Conservation (phyloP, 2,888 invertebrate species). For the Drosophila anomelani region DNA sequence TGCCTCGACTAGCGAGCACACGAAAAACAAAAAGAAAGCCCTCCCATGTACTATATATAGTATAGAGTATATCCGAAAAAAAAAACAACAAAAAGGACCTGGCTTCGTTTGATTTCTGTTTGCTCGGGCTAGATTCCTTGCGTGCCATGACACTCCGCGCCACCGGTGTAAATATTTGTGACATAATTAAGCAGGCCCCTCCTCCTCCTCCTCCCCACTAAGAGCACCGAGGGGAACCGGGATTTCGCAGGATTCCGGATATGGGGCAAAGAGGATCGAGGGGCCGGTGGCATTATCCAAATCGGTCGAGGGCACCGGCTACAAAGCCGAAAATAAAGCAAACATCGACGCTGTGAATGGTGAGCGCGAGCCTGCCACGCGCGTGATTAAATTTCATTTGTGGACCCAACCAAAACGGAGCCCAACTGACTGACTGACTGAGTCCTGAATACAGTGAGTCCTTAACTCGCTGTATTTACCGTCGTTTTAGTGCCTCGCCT, state of each 20-base stretch:
- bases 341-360: conserved; percentile 54
- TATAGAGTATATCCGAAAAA: conserved; percentile 11
- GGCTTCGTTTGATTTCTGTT: conserved; percentile 64
- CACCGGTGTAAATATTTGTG: conserved; percentile 79
- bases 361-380: conserved; percentile 55
- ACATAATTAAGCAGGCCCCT: conserved; percentile 74
- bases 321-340: conserved; percentile 71
- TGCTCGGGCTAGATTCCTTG: conserved; percentile 66
- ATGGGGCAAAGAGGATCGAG: conserved; percentile 4
- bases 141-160: conserved; percentile 70
- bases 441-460: conserved; percentile 17
- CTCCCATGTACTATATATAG: conserved; percentile 16
- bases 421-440: conserved; percentile 31
- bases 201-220: conserved; percentile 2
- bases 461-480: conserved; percentile 57
- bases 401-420: conserved; percentile 55
- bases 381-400: conserved; percentile 80
- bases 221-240: conserved; percentile 42
- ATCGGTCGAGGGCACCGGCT: conserved; percentile 58
- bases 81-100: conserved; percentile 15
- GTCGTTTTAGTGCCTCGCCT: conserved; percentile 66
- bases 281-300: conserved; percentile 62
- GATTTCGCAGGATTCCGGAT: conserved; percentile 5
- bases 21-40: conserved; percentile 26
- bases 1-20: conserved; percentile 30